Evolutionary conservation across 2,888 invertebrate genomes (phyloP).

Genomic region (Andrena bucephala): DNA sequence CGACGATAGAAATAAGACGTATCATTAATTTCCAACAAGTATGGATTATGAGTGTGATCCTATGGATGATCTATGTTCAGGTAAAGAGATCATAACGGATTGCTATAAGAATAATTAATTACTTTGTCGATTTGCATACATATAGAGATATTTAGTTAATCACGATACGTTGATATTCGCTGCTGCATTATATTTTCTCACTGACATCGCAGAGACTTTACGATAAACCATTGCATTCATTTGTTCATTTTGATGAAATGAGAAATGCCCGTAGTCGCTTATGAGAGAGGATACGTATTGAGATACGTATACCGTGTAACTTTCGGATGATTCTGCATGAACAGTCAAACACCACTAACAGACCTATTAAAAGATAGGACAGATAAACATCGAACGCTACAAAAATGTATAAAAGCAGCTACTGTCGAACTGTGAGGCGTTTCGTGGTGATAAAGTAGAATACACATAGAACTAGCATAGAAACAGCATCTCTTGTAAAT

Average conservation of each 20-base stretch:
- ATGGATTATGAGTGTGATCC: conserved; percentile 36
- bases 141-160: not conserved
- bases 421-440: conserved; percentile 40
- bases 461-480: conserved; percentile 53
- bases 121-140: not conserved
- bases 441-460: conserved; percentile 33
- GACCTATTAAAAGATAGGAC: conserved; percentile 23
- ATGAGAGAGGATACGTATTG: not conserved
- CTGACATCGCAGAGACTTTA: not conserved
- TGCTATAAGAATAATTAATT: conserved; percentile 16
- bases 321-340: conserved; percentile 5
- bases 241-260: not conserved
- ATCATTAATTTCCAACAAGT: conserved; percentile 32
- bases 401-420: conserved; percentile 53
- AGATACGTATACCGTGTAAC: conserved; percentile 8
- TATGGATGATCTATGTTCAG: conserved; percentile 46
- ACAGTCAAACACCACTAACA: conserved; percentile 20
- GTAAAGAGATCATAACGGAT: conserved; percentile 37
- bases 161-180: conserved; percentile 3
- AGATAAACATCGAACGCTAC: conserved; percentile 45
- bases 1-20: not conserved
- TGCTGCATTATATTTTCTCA: not conserved
- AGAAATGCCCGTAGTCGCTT: conserved; percentile 7
- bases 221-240: not conserved
- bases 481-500: conserved; percentile 39